These are phyloP conservation scores for Steinernema carpocapsae DNA, from an alignment of 2,888 invertebrate species.

Conservation along the genomic window DNA sequence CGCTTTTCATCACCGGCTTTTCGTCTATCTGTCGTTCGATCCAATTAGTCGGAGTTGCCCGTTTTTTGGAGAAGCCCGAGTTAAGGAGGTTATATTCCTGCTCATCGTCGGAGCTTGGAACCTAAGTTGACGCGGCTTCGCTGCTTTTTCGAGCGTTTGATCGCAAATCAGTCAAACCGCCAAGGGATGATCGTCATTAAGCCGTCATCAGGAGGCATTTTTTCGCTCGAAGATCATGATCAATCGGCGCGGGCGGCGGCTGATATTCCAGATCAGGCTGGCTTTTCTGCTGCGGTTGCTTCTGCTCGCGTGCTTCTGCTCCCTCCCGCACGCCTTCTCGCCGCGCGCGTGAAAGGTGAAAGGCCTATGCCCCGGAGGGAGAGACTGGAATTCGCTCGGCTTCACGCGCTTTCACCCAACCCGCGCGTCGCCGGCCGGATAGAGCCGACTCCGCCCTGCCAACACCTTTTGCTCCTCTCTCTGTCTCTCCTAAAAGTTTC, in stretches of 20 bases:
- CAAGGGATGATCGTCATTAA: slow-evolving; percentile 30
- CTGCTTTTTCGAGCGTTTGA: slow-evolving; percentile 28
- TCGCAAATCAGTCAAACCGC: slow-evolving; percentile 28
- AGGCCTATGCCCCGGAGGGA: slow-evolving; percentile 35
- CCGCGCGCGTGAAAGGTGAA: slow-evolving; percentile 32
- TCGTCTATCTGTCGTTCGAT: no score
- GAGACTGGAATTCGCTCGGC: slow-evolving; percentile 33
- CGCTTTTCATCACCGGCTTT: not conserved
- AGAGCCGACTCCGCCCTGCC: slow-evolving; percentile 34
- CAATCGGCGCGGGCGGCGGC: slow-evolving; percentile 25
- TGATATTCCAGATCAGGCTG: slow-evolving; percentile 34
- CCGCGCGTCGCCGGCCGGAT: slow-evolving; percentile 25
- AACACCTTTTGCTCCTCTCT: slow-evolving; percentile 35
- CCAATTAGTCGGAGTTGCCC: slow-evolving; percentile 13
- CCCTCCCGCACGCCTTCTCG: slow-evolving; percentile 7
- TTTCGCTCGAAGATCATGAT: slow-evolving; percentile 26
- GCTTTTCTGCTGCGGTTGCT: not conserved
- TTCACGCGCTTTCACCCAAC: slow-evolving; percentile 34
- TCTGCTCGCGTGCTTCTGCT: slow-evolving; percentile 23
- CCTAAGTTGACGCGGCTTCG: slow-evolving; percentile 4
- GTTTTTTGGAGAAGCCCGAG: not conserved
- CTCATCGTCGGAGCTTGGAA: not conserved
- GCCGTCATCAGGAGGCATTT: slow-evolving; percentile 33
- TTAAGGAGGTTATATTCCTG: not conserved
- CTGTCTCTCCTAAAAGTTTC: slow-evolving; percentile 33